phyloP scores from a whole-genome alignment of 2,113 vertebrate genomes.

The Poicephalus gulielmi region DNA sequence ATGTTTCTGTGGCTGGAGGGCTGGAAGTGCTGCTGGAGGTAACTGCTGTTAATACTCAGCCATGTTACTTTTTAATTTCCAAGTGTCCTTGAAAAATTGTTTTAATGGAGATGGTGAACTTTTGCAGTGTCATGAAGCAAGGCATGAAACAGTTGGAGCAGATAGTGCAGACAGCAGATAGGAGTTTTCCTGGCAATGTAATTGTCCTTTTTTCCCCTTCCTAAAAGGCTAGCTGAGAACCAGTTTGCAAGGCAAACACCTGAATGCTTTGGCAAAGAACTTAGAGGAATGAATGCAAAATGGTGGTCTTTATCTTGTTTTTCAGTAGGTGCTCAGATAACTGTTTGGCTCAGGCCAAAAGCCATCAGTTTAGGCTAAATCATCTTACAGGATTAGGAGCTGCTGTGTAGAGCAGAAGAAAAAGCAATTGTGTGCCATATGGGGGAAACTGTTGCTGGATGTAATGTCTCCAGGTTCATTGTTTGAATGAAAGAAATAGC shows the following conservation, averaged over 20 bases:
- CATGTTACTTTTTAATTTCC: neutral
- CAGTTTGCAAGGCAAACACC: neutral
- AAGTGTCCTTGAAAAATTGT: neutral
- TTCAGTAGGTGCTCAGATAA: neutral
- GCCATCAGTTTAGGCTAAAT: neutral
- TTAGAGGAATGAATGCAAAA: neutral
- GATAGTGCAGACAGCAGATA: neutral
- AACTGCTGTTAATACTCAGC: neutral
- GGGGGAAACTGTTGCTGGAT: neutral
- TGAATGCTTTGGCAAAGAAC: neutral
- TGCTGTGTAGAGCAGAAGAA: neutral
- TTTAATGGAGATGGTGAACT: neutral
- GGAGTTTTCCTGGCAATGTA: neutral
- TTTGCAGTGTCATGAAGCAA: neutral
- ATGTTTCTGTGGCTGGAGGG: fast-evolving
- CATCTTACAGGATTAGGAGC: neutral
- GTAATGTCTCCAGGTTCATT: neutral
- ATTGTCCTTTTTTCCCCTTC: neutral
- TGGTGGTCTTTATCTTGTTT: neutral
- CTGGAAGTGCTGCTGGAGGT: neutral
- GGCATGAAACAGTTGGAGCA: neutral
- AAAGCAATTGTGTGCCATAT: neutral
- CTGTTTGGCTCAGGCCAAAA: neutral
- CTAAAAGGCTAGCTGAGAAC: neutral
- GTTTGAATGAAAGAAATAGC: neutral